Evolutionary conservation across 2,797 vertebrate species (phyloP).

Genomic region (Cichlasoma orientale): DNA sequence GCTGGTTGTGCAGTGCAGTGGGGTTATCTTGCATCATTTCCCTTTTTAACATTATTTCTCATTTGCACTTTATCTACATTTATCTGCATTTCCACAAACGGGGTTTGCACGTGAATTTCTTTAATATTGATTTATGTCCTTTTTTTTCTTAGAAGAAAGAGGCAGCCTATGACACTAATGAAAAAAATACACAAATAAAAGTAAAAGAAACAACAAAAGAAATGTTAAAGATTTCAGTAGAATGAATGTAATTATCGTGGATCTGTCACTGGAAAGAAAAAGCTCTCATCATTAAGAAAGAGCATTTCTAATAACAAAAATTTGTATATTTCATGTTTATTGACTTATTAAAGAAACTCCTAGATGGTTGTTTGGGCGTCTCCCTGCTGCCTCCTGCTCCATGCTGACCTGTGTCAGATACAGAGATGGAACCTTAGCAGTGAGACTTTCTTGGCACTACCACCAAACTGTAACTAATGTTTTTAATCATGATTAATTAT

Average conservation of each 20-base stretch:
- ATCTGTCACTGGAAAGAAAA: background rate
- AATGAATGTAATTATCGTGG: background rate
- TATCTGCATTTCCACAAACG: background rate
- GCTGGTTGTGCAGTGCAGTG: slow-evolving; percentile 26
- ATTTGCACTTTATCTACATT: background rate
- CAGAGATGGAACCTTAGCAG: background rate
- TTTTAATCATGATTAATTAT: background rate
- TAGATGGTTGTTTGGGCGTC: background rate
- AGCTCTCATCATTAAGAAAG: background rate
- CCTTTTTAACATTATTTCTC: background rate
- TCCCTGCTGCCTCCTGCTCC: background rate
- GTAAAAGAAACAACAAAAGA: background rate
- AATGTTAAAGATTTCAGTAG: background rate
- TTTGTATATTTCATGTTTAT: background rate
- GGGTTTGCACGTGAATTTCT: background rate
- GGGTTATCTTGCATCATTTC: background rate
- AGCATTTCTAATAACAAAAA: background rate
- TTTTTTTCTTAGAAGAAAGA: background rate
- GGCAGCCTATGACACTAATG: background rate
- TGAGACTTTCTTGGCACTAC: background rate
- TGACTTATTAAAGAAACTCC: background rate
- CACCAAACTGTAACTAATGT: background rate
- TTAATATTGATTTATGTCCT: background rate
- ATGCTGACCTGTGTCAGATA: background rate
- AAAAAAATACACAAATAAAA: background rate